phyloP scores from a whole-genome alignment of 1,140 invertebrate species.

The Drosophila ananassae region DNA sequence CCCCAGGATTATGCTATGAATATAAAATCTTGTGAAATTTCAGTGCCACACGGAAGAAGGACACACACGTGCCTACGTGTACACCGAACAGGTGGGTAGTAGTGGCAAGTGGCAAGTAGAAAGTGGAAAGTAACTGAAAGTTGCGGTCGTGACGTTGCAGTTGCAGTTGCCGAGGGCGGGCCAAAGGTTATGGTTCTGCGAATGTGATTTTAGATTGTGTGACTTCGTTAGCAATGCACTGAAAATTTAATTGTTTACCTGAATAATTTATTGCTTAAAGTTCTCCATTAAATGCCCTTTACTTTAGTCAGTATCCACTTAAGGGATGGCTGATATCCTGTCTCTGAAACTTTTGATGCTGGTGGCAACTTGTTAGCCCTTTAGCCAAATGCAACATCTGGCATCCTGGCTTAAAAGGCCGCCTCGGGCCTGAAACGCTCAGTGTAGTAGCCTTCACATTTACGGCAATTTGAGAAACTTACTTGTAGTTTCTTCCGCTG shows the following conservation, averaged over 20 bases:
- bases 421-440: slow-evolving; percentile 42
- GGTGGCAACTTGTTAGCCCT: slow-evolving; percentile 36
- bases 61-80: slow-evolving; percentile 34
- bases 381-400: slow-evolving; percentile 15
- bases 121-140: slow-evolving; percentile 58
- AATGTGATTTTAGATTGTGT: slow-evolving; percentile 50
- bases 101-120: slow-evolving; percentile 36
- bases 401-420: slow-evolving; percentile 24
- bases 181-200: slow-evolving; percentile 66
- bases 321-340: background rate
- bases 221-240: slow-evolving; percentile 57
- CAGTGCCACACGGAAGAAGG: slow-evolving; percentile 35
- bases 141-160: slow-evolving; percentile 66
- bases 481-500: slow-evolving; percentile 79
- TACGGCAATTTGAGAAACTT: slow-evolving; percentile 77
- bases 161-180: slow-evolving; percentile 35
- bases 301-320: background rate
- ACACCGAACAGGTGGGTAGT: slow-evolving; percentile 16
- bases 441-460: slow-evolving; percentile 68
- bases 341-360: too few relatives aligned
- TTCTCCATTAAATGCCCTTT: background rate
- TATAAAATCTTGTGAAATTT: slow-evolving; percentile 80
- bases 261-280: background rate
- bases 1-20: slow-evolving; percentile 78
- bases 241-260: slow-evolving; percentile 8